Evolutionary conservation across 1,140 invertebrate genomes (phyloP).

Genomic region (Brachionus manjavacas): DNA sequence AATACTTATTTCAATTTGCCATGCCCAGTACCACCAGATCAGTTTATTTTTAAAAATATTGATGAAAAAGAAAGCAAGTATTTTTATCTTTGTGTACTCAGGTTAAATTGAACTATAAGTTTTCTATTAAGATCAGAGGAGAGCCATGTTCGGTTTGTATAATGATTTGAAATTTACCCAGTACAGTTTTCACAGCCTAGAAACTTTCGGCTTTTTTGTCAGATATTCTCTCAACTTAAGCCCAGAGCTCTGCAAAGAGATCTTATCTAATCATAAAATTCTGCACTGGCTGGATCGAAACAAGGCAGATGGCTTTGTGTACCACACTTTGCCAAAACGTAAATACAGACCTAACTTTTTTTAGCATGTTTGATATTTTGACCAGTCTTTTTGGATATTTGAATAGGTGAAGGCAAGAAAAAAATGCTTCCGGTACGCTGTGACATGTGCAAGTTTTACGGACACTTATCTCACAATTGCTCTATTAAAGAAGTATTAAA

Average conservation of each 20-base stretch:
- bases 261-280: conserved; percentile 35
- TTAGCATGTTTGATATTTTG: neutral
- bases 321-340: conserved; percentile 17
- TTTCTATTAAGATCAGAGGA: conserved; percentile 5
- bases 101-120: neutral
- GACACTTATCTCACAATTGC: conserved; percentile 41
- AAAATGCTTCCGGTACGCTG: neutral
- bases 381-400: neutral
- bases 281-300: conserved; percentile 27
- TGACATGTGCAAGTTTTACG: conserved; percentile 37
- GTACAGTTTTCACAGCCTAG: neutral
- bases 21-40: neutral
- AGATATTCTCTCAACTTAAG: conserved; percentile 7
- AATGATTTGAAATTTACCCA: conserved; percentile 27
- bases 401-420: neutral
- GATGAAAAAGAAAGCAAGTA: conserved; percentile 40
- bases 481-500: conserved; percentile 20
- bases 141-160: conserved; percentile 7
- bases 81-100: neutral
- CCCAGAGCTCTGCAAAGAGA: neutral
- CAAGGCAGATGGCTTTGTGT: conserved; percentile 33
- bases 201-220: conserved; percentile 39
- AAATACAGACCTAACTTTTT: neutral
- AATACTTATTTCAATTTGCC: neutral
- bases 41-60: neutral